Conservation (phyloP, 2,113 vertebrate genomes). For the Formicarius rufipectus region DNA sequence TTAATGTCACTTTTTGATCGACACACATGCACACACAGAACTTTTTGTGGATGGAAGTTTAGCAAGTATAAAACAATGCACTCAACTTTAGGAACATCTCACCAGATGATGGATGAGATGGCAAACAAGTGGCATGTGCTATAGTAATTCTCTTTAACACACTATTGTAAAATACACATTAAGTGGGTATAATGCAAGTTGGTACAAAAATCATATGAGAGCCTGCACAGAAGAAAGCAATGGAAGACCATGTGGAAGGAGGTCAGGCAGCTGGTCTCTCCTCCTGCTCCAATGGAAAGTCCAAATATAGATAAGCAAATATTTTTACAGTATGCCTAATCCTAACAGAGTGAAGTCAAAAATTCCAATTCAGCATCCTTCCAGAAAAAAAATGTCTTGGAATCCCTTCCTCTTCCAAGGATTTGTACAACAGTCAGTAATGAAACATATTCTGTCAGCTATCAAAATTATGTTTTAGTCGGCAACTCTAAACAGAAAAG, state of each 20-base stretch:
- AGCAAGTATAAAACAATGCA: background rate
- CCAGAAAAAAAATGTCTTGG: background rate
- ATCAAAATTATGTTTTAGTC: background rate
- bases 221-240: background rate
- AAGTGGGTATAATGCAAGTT: background rate
- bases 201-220: background rate
- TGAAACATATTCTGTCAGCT: background rate
- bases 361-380: background rate
- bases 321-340: background rate
- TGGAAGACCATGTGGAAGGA: background rate
- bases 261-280: background rate
- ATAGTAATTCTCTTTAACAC: background rate
- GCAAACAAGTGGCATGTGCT: background rate
- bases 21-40: fast-evolving
- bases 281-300: background rate
- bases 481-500: background rate
- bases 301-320: background rate
- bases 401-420: background rate
- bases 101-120: background rate
- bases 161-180: background rate
- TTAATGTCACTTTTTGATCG: background rate
- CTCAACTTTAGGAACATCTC: background rate
- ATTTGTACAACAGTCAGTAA: background rate
- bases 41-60: background rate
- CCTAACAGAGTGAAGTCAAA: background rate